Evolutionary conservation across 2,888 invertebrate genomes (phyloP).

Genomic region (Suillia variegata): DNA sequence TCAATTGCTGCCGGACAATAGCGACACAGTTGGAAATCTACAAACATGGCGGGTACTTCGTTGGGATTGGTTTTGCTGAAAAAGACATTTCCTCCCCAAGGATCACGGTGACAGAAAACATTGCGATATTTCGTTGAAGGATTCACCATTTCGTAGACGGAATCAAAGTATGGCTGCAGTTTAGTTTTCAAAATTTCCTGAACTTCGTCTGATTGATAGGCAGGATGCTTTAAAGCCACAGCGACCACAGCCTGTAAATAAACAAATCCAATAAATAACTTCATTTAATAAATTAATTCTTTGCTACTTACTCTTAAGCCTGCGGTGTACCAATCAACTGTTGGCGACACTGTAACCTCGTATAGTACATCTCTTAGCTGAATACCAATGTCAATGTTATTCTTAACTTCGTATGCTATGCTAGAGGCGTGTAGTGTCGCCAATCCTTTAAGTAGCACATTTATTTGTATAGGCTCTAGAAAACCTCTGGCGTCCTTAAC

Average conservation of each 20-base stretch:
- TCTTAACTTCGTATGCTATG: constrained; percentile 55
- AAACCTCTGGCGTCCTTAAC: constrained; percentile 29
- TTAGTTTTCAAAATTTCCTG: constrained; percentile 44
- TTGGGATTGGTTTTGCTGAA: constrained; percentile 35
- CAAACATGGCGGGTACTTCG: constrained; percentile 44
- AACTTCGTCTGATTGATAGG: constrained; percentile 30
- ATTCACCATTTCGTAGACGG: constrained; percentile 47
- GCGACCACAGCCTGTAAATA: constrained; percentile 39
- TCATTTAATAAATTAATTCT: background rate
- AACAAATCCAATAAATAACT: constrained; percentile 4
- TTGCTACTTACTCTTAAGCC: constrained; percentile 38
- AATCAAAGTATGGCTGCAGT: constrained; percentile 40
- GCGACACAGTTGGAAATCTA: constrained; percentile 56
- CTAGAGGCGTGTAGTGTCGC: constrained; percentile 60
- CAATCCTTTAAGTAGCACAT: constrained; percentile 50
- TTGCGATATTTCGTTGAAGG: constrained; percentile 58
- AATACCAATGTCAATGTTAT: constrained; percentile 40
- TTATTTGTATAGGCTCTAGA: constrained; percentile 50
- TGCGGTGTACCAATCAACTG: constrained; percentile 44
- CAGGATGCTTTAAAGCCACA: constrained; percentile 38
- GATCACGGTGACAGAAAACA: constrained; percentile 61
- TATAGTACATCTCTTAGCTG: constrained; percentile 36
- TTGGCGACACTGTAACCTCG: constrained; percentile 42
- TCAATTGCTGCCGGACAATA: constrained; percentile 57
- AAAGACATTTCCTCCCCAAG: constrained; percentile 59